Conservation (phyloP, 2,888 invertebrate species). For the Myopa tessellatipennis region DNA sequence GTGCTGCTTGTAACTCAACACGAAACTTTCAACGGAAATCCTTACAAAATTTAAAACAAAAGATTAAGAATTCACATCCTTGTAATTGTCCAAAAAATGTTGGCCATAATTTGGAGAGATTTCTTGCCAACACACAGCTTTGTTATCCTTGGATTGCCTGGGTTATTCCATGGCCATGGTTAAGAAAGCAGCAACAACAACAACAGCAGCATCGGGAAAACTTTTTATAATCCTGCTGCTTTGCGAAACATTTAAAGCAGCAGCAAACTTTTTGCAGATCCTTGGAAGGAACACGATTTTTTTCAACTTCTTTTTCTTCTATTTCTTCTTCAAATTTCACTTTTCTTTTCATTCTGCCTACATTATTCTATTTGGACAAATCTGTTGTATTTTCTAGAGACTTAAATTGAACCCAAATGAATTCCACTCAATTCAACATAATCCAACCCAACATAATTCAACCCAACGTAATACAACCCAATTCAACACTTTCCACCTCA, state of each 20-base stretch:
- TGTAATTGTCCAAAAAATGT: slow-evolving; percentile 36
- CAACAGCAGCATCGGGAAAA: slow-evolving; percentile 1
- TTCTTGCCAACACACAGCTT: background rate
- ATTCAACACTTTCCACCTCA: too few relatives aligned
- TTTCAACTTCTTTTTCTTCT: background rate
- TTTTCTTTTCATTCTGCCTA: background rate
- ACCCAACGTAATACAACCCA: too few relatives aligned
- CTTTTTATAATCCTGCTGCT: slow-evolving; percentile 20
- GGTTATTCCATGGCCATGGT: background rate
- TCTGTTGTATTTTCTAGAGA: background rate
- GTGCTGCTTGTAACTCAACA: slow-evolving; percentile 20
- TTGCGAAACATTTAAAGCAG: slow-evolving; percentile 20
- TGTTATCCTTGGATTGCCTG: background rate
- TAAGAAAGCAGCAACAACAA: background rate
- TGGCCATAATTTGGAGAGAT: slow-evolving; percentile 31
- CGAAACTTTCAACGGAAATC: slow-evolving; percentile 33
- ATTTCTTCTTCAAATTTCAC: background rate
- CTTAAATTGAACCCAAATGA: too few relatives aligned
- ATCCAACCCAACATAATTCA: too few relatives aligned
- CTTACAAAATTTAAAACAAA: slow-evolving; percentile 39
- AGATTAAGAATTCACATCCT: slow-evolving; percentile 38
- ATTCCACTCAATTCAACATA: too few relatives aligned
- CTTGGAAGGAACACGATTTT: background rate
- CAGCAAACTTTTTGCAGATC: slow-evolving; percentile 2
- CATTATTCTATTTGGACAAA: background rate